Evolutionary conservation across 2,888 invertebrate species (phyloP), one percentile per base, ranked within the genome.

Genomic region (Leptinotarsa tumamoca): DNA sequence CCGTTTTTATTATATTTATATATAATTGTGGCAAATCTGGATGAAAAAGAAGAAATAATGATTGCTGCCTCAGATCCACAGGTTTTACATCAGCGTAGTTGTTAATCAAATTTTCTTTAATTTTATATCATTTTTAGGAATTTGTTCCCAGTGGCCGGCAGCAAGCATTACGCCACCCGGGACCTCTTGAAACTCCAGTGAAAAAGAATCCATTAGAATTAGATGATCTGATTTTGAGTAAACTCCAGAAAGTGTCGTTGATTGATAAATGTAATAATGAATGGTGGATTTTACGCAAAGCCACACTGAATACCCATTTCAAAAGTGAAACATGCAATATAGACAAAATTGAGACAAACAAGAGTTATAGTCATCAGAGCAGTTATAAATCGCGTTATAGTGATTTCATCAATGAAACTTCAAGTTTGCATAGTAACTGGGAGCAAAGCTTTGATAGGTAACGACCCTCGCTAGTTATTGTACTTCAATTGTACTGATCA

Each of bases 41-140:
- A 95, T 95, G 95, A 94, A 89, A 92, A 92, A 91, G 92, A 93
- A 90, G 92, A 93, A 90, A 92, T 89, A 90, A 96, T 96, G 95
- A 95, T 96, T 90, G 95, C 95, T 92, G 95, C 95, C 90, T 94
- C 95, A 90, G 95, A 95, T 91, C 95, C 95, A 90, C 92, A 95
- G 95, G 95, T 95, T 89, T 63, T 10, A 68, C 63, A 63, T 27
- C 23, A 85, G 86, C 76, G 50, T 74, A 58, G n/a, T 67, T 43
- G 13, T 71, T 72, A 49, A 33, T 27, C 49, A 33, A 5, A 17
- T 54, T 61, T 63, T 27, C 3, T 27, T 66, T 72, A 21, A 71
- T 67, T 70, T 15, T 18, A 56, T 43, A 50, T 43, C 27, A 69
- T 77, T 78, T 82, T 72, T 84, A 95, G 95, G 96, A 95, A 92